Evolutionary conservation across 2,888 invertebrate genomes (phyloP).

Genomic region (Apoda limacodes): DNA sequence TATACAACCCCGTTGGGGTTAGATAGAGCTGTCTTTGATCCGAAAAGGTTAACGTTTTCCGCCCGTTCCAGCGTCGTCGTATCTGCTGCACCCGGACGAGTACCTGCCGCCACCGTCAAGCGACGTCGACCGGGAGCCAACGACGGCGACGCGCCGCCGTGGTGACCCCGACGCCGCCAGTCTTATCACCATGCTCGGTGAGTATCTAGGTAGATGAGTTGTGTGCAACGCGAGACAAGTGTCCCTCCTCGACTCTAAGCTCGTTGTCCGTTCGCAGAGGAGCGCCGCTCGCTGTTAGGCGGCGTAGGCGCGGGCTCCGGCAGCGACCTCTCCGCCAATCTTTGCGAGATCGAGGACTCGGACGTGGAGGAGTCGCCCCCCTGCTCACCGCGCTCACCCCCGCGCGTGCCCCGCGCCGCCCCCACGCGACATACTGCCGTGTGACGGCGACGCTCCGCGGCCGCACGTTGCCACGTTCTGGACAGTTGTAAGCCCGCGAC

Average conservation of each 20-base stretch:
- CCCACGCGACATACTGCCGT: constrained; percentile 42
- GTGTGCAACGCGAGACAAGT: neutral
- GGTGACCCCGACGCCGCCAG: constrained; percentile 75
- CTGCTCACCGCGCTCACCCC: constrained; percentile 15
- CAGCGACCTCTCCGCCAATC: constrained; percentile 87
- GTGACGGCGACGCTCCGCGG: constrained; percentile 36
- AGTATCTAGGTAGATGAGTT: no score
- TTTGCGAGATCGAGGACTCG: constrained; percentile 94
- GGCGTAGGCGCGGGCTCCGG: constrained; percentile 72
- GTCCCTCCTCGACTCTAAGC: neutral
- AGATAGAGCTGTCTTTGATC: neutral
- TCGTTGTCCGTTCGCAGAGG: constrained; percentile 58
- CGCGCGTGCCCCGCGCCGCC: constrained; percentile 14
- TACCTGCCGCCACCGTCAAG: constrained; percentile 72
- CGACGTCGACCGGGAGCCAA: constrained; percentile 43
- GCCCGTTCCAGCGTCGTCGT: constrained; percentile 74
- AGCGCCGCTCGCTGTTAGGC: constrained; percentile 80
- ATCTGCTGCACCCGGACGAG: constrained; percentile 85
- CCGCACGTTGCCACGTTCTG: constrained; percentile 20
- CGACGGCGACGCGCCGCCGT: constrained; percentile 27
- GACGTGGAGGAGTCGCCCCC: constrained; percentile 73
- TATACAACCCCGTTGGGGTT: neutral
- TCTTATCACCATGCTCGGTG: constrained; percentile 76
- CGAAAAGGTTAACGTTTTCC: no score
- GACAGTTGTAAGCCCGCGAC: constrained; percentile 13